Evolutionary conservation across 2,797 vertebrate species (phyloP), one percentile per base, ranked within the genome.

Genomic region (Euphonia xanthogaster): DNA sequence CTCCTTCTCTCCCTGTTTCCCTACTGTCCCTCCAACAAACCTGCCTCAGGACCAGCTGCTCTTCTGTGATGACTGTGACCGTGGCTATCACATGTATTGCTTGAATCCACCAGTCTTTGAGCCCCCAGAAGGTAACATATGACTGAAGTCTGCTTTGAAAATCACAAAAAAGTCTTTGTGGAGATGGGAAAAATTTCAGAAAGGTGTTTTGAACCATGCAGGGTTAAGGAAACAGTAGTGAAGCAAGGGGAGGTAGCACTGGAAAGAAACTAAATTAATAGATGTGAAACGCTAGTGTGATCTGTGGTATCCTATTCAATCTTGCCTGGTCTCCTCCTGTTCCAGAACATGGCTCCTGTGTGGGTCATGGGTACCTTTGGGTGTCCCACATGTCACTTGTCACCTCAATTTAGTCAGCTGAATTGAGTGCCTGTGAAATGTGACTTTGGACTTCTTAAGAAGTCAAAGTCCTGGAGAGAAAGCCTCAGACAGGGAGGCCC

Each of bases 51-150:
- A 99, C 97, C 99, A 99, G 98, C 98, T 99, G 61, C 98, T 99
- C 96, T 99, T 99, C 98, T 99, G 99, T 65, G 99, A 99, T 55
- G 99, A 99, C 98, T 99, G 99, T 93, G 99, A 99, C 97, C 98
- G 99, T 93, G 99, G 99, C 90, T 99, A 99, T 97, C 99, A 99
- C 98, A 99, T 99, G 99, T 99, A 99, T 98, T 99, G 99, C 97
- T 98, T 99, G 98, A 99, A 99, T 92, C 99, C 99, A 57, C 99
- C 99, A 1, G 99, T 99, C 98, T 99, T 98, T 87, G 98, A 99
- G 94, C 99, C 99, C 80, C 99, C 99, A 47, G 99, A 99, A 98
- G 99, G 99, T 99, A 98, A 97, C 30, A 14, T 44, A 11, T 51
- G 16, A 25, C 94, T 76, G 74, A 96, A 74, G 13, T 72, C 47